Conservation (phyloP, 2,888 invertebrate genomes). For the Drosophila planitibia region DNA sequence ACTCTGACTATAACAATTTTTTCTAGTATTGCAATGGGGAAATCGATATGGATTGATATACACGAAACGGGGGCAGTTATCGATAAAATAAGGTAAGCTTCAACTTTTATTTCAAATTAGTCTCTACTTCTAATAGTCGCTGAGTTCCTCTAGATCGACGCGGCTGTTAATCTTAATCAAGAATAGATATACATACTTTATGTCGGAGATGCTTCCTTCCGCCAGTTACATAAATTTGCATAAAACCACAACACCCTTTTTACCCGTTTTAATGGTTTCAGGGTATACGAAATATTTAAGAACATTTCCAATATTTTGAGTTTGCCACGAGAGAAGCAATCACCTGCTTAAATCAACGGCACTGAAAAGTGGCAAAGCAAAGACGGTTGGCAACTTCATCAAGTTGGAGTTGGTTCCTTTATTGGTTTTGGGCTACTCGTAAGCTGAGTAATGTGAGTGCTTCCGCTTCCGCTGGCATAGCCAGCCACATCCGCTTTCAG, state of each 20-base stretch:
- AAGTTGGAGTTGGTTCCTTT: neutral
- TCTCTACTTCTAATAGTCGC: neutral
- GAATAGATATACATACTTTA: neutral
- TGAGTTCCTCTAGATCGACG: neutral
- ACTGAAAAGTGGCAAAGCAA: slow-evolving; percentile 26
- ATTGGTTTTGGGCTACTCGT: slow-evolving; percentile 38
- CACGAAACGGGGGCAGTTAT: too few relatives aligned
- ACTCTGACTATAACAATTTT: neutral
- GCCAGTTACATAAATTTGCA: neutral
- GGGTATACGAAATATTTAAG: neutral
- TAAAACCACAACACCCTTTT: neutral
- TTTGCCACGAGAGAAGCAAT: slow-evolving; percentile 29
- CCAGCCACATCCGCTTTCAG: slow-evolving; percentile 65
- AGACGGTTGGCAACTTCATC: slow-evolving; percentile 9
- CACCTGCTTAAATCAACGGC: slow-evolving; percentile 44
- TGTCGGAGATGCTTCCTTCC: neutral
- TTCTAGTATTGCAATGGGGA: too few relatives aligned
- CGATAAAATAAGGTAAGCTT: too few relatives aligned
- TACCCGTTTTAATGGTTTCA: neutral
- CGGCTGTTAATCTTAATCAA: neutral
- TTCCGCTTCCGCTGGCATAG: slow-evolving; percentile 69
- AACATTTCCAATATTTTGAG: slow-evolving; percentile 37
- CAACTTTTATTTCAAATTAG: neutral
- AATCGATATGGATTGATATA: too few relatives aligned
- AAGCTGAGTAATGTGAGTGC: slow-evolving; percentile 73